These are phyloP conservation scores for Phocoena sinus DNA, from an alignment of 2,113 vertebrate genomes.

Conservation along the genomic window DNA sequence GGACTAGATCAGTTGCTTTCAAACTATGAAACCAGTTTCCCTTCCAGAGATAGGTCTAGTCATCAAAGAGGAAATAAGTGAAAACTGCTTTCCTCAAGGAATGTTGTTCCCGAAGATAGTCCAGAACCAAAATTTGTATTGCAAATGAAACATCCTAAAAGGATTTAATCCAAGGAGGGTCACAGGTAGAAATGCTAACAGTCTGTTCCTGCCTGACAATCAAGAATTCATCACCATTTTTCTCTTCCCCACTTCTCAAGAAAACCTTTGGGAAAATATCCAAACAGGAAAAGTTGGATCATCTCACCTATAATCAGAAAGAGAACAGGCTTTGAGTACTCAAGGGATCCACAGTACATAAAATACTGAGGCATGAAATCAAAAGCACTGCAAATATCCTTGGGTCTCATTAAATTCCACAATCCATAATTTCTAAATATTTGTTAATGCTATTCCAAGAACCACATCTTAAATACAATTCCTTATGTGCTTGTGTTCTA, in stretches of 20 bases:
- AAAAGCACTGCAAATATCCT: neutral
- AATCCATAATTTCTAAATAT: neutral
- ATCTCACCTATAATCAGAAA: neutral
- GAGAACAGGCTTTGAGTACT: neutral
- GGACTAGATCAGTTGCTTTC: constrained; percentile 50
- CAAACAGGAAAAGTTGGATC: neutral
- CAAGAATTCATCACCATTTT: neutral
- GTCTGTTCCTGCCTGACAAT: neutral
- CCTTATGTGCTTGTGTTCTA: neutral
- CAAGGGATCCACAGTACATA: neutral
- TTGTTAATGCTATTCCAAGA: neutral
- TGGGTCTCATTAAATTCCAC: neutral
- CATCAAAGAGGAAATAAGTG: constrained; percentile 33
- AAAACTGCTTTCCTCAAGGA: constrained; percentile 42
- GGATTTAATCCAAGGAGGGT: neutral
- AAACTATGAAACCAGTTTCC: constrained; percentile 36
- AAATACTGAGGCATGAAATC: neutral
- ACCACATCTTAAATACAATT: neutral
- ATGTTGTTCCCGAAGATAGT: constrained; percentile 16
- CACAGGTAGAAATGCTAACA: neutral
- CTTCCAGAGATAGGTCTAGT: constrained; percentile 28
- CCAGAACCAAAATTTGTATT: neutral
- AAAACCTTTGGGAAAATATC: neutral
- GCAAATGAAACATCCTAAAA: neutral
- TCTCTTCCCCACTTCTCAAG: neutral